Conservation (phyloP, 2,113 vertebrate genomes). For the Sceloporus undulatus region DNA sequence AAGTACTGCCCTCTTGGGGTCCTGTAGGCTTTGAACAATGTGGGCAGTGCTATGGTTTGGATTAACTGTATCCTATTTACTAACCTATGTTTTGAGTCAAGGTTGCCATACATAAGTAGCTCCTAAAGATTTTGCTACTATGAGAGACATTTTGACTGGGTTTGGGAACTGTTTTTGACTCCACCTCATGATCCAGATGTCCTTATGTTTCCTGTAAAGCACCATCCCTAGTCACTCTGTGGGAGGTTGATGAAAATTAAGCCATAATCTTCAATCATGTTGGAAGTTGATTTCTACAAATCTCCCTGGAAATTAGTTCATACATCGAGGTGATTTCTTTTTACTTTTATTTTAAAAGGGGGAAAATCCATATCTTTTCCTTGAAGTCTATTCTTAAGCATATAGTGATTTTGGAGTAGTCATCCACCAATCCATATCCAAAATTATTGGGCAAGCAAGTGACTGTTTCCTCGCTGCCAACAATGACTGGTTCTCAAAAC, state of each 20-base stretch:
- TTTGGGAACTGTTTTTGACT: neutral
- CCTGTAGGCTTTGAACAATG: conserved; percentile 6
- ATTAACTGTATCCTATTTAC: neutral
- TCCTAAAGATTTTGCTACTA: neutral
- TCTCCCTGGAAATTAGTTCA: neutral
- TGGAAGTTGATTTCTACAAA: neutral
- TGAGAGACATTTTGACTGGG: neutral
- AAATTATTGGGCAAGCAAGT: neutral
- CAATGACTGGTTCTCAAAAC: neutral
- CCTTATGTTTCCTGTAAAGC: neutral
- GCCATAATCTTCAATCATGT: neutral
- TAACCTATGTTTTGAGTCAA: neutral
- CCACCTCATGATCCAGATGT: neutral
- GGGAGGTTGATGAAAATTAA: neutral
- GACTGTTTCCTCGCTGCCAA: neutral
- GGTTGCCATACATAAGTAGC: neutral
- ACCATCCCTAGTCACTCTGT: too few species aligned
- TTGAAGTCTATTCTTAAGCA: neutral
- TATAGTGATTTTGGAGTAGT: neutral
- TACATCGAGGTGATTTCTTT: neutral
- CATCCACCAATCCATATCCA: neutral
- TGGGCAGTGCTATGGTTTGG: neutral
- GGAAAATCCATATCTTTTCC: too few species aligned
- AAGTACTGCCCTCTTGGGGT: conserved; percentile 2
- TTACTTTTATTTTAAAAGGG: neutral